phyloP scores from a whole-genome alignment of 92 coral and sea anemone genomes.

The Nematostella vectensis region DNA sequence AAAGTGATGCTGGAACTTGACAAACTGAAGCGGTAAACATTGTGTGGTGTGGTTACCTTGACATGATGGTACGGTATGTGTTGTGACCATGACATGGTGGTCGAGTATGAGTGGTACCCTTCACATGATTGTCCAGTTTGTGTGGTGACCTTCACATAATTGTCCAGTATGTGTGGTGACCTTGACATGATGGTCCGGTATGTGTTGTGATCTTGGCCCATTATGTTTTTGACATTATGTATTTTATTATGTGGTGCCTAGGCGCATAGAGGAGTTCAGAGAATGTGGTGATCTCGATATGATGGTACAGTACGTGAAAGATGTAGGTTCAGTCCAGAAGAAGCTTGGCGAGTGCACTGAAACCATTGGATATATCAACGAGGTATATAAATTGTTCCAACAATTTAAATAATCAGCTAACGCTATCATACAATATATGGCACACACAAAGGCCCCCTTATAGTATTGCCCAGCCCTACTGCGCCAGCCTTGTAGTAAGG shows the following conservation, averaged over 20 bases:
- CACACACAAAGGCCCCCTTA: too few relatives aligned
- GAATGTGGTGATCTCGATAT: constrained; percentile 94
- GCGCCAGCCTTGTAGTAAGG: too few relatives aligned
- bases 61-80: neutral
- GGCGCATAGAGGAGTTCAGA: constrained; percentile 96
- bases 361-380: constrained; percentile 84
- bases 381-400: constrained; percentile 32
- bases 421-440: too few relatives aligned
- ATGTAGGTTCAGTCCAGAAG: constrained; percentile 89
- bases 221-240: neutral
- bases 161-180: constrained; percentile 92
- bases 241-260: constrained; percentile 5
- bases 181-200: constrained; percentile 97
- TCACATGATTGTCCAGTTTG: too few relatives aligned
- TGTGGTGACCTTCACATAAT: neutral
- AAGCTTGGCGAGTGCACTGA: constrained; percentile 82
- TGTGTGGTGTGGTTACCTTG: too few relatives aligned
- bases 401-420: neutral
- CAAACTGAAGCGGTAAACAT: constrained; percentile 65
- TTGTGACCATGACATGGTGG: too few relatives aligned
- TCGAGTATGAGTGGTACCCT: neutral
- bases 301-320: constrained; percentile 98
- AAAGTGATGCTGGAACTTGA: constrained; percentile 90
- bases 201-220: too few relatives aligned
- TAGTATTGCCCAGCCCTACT: too few relatives aligned